Evolutionary conservation across 2,113 vertebrate genomes (phyloP).

Genomic region (Heteronetta atricapilla): DNA sequence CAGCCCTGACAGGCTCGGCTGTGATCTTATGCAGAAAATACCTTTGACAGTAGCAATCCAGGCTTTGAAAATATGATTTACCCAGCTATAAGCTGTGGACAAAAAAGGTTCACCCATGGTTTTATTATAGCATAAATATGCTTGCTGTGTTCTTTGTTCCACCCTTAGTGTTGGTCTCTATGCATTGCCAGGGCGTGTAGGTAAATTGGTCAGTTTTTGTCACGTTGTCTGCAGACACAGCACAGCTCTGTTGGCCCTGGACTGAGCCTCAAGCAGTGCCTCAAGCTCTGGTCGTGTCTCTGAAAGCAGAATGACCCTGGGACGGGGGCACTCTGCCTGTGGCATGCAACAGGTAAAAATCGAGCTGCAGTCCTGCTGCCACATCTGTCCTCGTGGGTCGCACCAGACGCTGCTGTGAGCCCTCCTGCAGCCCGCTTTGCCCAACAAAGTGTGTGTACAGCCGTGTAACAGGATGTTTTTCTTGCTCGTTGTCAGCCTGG

Average conservation of each 20-base stretch:
- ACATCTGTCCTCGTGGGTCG: neutral
- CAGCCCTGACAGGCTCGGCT: neutral
- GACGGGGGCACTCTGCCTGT: too few species aligned
- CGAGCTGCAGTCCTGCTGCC: too few species aligned
- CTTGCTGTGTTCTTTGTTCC: too few species aligned
- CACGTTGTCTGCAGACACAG: neutral
- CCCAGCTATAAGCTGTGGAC: neutral
- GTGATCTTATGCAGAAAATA: neutral
- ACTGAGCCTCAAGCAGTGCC: too few species aligned
- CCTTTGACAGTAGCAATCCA: neutral
- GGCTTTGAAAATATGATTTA: neutral
- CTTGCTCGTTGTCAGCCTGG: neutral
- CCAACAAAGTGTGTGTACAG: rapidly evolving
- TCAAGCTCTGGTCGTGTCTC: too few species aligned
- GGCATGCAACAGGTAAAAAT: too few species aligned
- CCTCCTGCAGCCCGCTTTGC: neutral
- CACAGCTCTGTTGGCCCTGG: rapidly evolving
- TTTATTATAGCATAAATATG: too few species aligned
- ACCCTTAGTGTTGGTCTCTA: rapidly evolving
- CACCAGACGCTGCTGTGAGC: neutral
- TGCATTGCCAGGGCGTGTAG: rapidly evolving
- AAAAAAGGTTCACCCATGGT: neutral
- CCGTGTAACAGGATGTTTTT: neutral
- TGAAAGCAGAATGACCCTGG: too few species aligned
- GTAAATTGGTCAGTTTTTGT: rapidly evolving